These are phyloP conservation scores for Pachycephala philippinensis DNA, from an alignment of 2,113 vertebrate species.

Conservation along the genomic window DNA sequence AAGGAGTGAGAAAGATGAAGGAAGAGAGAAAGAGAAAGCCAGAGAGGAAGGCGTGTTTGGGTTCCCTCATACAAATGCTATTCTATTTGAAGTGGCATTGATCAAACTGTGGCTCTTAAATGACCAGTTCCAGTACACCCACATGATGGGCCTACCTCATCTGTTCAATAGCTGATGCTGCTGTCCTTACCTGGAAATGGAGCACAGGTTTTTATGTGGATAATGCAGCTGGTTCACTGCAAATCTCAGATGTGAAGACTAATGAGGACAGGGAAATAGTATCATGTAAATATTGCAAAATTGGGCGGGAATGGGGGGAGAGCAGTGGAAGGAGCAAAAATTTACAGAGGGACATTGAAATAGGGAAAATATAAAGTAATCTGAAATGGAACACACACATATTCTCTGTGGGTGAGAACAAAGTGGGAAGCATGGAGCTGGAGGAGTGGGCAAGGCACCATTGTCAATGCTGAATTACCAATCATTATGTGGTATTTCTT, in stretches of 20 bases:
- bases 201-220: background rate
- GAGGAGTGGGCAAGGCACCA: background rate
- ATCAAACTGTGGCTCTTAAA: background rate
- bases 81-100: background rate
- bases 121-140: background rate
- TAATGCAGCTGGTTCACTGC: background rate
- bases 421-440: background rate
- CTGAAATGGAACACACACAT: background rate
- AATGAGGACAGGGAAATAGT: background rate
- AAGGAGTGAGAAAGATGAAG: background rate
- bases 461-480: background rate
- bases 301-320: rapidly evolving
- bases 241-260: background rate
- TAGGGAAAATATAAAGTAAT: background rate
- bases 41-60: background rate
- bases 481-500: background rate
- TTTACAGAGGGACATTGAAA: background rate
- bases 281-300: background rate
- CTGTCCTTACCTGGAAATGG: background rate
- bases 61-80: background rate
- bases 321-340: background rate
- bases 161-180: background rate
- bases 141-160: background rate
- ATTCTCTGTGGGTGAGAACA: background rate
- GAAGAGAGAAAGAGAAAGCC: background rate